These are phyloP conservation scores for Phyllotreta cruciferae DNA, from an alignment of 2,888 invertebrate genomes.

Conservation along the genomic window DNA sequence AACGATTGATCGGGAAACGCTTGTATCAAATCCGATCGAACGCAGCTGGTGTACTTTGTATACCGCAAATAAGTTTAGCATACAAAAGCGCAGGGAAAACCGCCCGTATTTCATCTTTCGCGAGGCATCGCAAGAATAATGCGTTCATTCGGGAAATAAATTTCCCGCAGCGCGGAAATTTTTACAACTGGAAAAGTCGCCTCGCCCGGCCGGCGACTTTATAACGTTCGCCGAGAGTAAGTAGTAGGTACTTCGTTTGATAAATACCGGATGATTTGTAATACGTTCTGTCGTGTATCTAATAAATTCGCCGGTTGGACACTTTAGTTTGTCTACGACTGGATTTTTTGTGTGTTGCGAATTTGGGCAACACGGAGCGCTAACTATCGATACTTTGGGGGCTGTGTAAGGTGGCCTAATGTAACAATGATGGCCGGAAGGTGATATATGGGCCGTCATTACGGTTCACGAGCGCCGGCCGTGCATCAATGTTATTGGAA, in stretches of 20 bases:
- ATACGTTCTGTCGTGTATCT: too few species aligned
- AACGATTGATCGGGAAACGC: too few species aligned
- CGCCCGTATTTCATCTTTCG: slow-evolving; percentile 7
- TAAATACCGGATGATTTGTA: too few species aligned
- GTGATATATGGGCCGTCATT: slow-evolving; percentile 46
- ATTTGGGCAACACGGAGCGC: background rate
- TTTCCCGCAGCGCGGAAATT: background rate
- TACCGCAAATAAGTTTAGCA: slow-evolving; percentile 8
- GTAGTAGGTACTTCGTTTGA: too few species aligned
- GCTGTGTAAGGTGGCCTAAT: slow-evolving; percentile 34
- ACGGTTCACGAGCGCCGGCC: slow-evolving; percentile 40
- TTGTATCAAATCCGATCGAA: too few species aligned
- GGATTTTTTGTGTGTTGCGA: too few species aligned
- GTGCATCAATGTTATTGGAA: slow-evolving; percentile 46
- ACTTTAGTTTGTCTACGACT: too few species aligned
- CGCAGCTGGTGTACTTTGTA: too few species aligned
- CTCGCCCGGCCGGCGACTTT: too few species aligned
- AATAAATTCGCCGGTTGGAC: too few species aligned
- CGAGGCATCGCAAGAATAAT: background rate
- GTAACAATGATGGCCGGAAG: slow-evolving; percentile 46
- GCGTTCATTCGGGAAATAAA: background rate
- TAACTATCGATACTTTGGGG: slow-evolving; percentile 11
- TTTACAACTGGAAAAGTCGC: too few species aligned
- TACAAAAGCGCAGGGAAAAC: slow-evolving; percentile 8
- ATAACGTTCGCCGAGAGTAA: too few species aligned